A percentile compares a stretch with the other conserved stretches of the same genome.
Conservation (phyloP, 2,888 invertebrate genomes). For the Tuberolachnus salignus region DNA sequence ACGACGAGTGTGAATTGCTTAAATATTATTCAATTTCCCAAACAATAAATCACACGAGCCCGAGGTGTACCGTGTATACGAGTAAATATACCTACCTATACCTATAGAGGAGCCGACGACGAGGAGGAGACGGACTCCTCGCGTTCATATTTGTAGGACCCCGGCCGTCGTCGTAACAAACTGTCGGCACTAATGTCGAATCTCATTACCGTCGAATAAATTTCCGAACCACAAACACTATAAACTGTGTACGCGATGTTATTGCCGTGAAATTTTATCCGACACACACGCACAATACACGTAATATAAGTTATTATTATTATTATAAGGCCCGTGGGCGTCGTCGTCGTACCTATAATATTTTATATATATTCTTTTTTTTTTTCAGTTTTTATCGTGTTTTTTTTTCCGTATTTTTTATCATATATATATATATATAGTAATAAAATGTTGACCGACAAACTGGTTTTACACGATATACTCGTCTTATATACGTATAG, state of each 20-base stretch:
- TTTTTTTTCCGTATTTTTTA: slow-evolving; percentile 8
- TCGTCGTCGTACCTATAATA: slow-evolving; percentile 1
- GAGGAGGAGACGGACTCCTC: too few relatives aligned
- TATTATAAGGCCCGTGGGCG: slow-evolving; percentile 45
- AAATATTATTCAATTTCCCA: slow-evolving; percentile 34
- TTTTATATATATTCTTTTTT: slow-evolving; percentile 26
- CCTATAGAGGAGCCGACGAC: too few relatives aligned
- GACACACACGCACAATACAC: slow-evolving; percentile 17
- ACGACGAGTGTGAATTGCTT: slow-evolving; percentile 29
- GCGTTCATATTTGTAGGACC: not conserved
- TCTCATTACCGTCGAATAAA: slow-evolving; percentile 53
- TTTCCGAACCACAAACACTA: slow-evolving; percentile 33
- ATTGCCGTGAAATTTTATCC: slow-evolving; percentile 50
- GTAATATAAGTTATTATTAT: too few relatives aligned
- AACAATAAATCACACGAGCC: slow-evolving; percentile 34
- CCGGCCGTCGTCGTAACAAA: slow-evolving; percentile 32
- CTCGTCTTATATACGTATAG: too few relatives aligned
- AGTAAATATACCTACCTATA: too few relatives aligned
- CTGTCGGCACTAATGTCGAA: slow-evolving; percentile 55
- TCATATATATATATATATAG: slow-evolving; percentile 14
- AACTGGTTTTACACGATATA: slow-evolving; percentile 53
- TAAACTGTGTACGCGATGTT: slow-evolving; percentile 28
- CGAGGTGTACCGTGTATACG: too few relatives aligned
- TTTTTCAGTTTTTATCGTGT: slow-evolving; percentile 15
- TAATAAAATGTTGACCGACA: slow-evolving; percentile 43